Evolutionary conservation across 2,888 invertebrate species (phyloP).

Genomic region (Thereva nobilitata): DNA sequence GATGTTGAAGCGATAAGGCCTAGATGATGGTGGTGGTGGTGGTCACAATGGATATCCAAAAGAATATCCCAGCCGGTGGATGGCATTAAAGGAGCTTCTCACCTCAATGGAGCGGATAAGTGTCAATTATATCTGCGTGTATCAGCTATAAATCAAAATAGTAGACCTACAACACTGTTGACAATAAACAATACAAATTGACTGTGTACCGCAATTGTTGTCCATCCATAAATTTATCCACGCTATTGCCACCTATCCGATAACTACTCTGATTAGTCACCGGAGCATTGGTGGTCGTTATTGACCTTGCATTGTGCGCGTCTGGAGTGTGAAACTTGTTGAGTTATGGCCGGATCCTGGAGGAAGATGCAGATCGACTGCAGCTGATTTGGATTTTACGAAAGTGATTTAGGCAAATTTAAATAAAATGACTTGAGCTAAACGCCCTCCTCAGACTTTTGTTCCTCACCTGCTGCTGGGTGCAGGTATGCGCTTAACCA

Average conservation of each 20-base stretch:
- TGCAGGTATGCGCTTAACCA: too few species aligned
- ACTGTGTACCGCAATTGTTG: constrained; percentile 38
- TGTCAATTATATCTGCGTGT: constrained; percentile 40
- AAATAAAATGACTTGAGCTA: too few species aligned
- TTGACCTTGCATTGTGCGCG: constrained; percentile 7
- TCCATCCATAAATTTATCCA: constrained; percentile 37
- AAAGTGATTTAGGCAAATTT: too few species aligned
- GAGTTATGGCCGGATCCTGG: too few species aligned
- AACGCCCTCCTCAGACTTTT: too few species aligned
- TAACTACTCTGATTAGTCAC: constrained; percentile 21
- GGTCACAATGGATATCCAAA: neutral
- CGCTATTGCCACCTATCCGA: constrained; percentile 9
- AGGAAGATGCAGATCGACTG: too few species aligned
- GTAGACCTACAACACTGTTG: constrained; percentile 36
- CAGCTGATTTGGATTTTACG: too few species aligned
- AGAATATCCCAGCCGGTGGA: neutral
- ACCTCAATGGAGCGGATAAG: constrained; percentile 34
- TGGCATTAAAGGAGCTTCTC: too few species aligned
- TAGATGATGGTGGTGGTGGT: neutral
- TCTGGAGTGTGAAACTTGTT: too few species aligned
- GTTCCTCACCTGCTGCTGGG: too few species aligned
- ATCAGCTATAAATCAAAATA: constrained; percentile 40
- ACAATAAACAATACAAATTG: constrained; percentile 43
- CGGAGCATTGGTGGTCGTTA: constrained; percentile 14
- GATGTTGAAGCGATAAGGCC: constrained; percentile 2